Base-by-base conservation (phyloP, 2,113 vertebrate genomes). In the Chitala chitala region DNA sequence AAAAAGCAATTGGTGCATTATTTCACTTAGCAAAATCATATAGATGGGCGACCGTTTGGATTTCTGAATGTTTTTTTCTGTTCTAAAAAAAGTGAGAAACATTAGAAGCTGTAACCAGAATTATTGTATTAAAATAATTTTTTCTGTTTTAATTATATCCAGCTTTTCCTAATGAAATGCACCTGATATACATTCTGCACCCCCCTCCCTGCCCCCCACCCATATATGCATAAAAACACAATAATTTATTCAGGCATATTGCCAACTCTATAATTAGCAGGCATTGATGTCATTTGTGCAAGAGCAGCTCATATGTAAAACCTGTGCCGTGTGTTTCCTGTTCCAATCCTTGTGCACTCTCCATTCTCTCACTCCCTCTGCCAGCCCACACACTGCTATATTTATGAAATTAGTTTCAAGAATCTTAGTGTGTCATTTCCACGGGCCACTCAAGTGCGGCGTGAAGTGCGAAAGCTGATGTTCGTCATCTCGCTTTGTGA, bases 311-410 rank as follows among this genome's bases (percentile, higher is more conserved):
- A 20, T 53, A 51, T 51, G 48, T 33, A 24, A 46, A 12, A 42
- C 68, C 31, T 51, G 33, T 53, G 46, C 20, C 26, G 65, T 42
- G 31, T 51, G 22, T 48, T 48, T 68, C 64, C 64, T 48, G 42
- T 68, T 42, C 24, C 1, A 22, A 66, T 4, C 24, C 22, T 29
- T 66, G 42, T 38, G 3, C 31, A 24, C 38, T 42, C 40, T 66
- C 22, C 40, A 26, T 50, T 36, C 48, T 53, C 20, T 50, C 46
- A 69, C 48, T 69, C 68, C 48, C 48, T 69, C 44, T 9, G 42
- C 22, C 64, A 42, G 46, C 64, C 64, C 64, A 68, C 64, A 26
- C 64, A 24, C 38, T 68, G 10, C 64, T 68, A 68, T 31, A 68
- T 68, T 68, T 68, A 38, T 46, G n/a, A 46, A 68, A 68, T 46